Percentiles rank a stretch among this genome's conserved stretches.
phyloP scores from a whole-genome alignment of 2,797 vertebrate species.

The Chaetodon trifasciatus region DNA sequence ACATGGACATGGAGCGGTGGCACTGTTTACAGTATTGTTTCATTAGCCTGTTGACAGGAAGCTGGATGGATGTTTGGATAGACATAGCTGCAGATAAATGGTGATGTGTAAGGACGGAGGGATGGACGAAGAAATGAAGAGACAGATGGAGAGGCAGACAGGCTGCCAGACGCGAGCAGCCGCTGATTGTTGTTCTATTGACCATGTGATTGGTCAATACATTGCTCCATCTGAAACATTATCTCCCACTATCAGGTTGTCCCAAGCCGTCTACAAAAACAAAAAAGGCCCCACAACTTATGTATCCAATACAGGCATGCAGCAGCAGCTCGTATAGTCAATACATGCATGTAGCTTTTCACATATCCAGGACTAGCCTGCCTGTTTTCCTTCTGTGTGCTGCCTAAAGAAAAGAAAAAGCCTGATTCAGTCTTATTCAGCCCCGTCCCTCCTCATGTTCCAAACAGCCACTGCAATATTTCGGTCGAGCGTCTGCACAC shows the following conservation, averaged over 20 bases:
- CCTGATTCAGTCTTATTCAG: conserved; percentile 22
- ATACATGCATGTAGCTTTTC: background rate
- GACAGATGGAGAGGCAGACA: conserved; percentile 60
- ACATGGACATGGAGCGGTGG: background rate
- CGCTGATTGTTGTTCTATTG: conserved; percentile 67
- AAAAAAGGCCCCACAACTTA: conserved; percentile 9
- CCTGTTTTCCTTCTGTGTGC: background rate
- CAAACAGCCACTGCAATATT: conserved; percentile 61
- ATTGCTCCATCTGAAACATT: conserved; percentile 57
- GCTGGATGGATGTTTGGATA: background rate
- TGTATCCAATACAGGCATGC: conserved; percentile 13
- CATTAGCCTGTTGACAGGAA: background rate
- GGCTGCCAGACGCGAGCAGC: conserved; percentile 49
- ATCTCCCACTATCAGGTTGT: conserved; percentile 59
- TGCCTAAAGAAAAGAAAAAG: background rate
- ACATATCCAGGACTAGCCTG: background rate
- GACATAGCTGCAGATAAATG: conserved; percentile 15
- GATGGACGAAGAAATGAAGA: conserved; percentile 7
- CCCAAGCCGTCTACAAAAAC: conserved; percentile 29
- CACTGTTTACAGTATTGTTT: background rate
- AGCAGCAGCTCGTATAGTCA: conserved; percentile 6
- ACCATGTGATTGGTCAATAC: conserved; percentile 66
- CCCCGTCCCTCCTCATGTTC: conserved; percentile 25
- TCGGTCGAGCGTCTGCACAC: conserved; percentile 46
- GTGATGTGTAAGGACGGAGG: background rate